Percentiles rank a stretch among this genome's conserved stretches.
phyloP scores from a whole-genome alignment of 2,888 invertebrate genomes.

The Stenurella melanura region DNA sequence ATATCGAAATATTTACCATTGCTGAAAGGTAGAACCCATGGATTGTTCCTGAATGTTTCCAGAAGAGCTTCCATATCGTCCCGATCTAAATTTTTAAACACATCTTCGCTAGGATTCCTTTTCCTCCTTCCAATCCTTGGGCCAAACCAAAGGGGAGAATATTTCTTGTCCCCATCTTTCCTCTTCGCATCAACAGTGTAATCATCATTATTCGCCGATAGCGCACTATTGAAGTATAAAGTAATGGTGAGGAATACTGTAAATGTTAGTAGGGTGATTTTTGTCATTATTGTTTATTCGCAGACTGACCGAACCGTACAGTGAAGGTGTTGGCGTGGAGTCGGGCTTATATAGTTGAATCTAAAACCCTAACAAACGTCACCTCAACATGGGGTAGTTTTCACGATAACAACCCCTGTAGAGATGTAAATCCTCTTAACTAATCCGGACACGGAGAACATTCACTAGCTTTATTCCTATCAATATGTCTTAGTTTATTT shows the following conservation, averaged over 20 bases:
- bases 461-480: conserved; percentile 17
- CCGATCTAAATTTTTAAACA: conserved; percentile 46
- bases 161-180: conserved; percentile 49
- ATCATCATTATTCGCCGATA: conserved; percentile 17
- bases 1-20: conserved; percentile 63
- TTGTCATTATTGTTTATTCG: conserved; percentile 40
- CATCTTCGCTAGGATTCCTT: conserved; percentile 67
- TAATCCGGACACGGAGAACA: conserved; percentile 10
- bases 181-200: conserved; percentile 40
- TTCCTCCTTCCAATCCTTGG: conserved; percentile 75
- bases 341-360: conserved; percentile 47
- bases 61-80: conserved; percentile 68
- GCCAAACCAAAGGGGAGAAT: conserved; percentile 74
- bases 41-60: conserved; percentile 70
- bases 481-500: conserved; percentile 32
- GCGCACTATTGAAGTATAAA: conserved; percentile 40
- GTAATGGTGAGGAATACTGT: conserved; percentile 40
- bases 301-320: conserved; percentile 33
- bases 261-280: conserved; percentile 41
- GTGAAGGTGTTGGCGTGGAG: conserved; percentile 17
- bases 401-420: conserved; percentile 64
- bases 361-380: conserved; percentile 47
- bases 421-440: conserved; percentile 59
- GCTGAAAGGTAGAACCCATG: conserved; percentile 69
- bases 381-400: conserved; percentile 60